A percentile compares a stretch with the other conserved stretches of the same genome.
These are phyloP conservation scores for Crenichthys baileyi DNA, from an alignment of 2,797 vertebrate genomes.

Conservation along the genomic window DNA sequence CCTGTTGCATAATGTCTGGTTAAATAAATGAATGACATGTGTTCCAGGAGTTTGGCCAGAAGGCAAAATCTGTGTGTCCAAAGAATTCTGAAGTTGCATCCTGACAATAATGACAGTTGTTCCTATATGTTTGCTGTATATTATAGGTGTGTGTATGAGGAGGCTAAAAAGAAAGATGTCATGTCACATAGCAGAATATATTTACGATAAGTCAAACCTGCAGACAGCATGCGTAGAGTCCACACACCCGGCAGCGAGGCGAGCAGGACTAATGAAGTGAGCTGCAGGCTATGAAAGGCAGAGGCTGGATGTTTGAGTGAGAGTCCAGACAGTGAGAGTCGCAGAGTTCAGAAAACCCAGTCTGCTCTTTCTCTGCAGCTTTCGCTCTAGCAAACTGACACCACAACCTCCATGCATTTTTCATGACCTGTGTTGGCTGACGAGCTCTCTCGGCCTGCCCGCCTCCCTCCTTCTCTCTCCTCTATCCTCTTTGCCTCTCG, in stretches of 20 bases:
- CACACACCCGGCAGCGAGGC: constrained; percentile 4
- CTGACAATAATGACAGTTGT: neutral
- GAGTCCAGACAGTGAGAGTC: constrained; percentile 55
- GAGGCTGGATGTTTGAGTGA: constrained; percentile 41
- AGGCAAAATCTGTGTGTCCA: neutral
- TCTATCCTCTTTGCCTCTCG: constrained; percentile 32
- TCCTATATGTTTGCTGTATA: neutral
- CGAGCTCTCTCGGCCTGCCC: constrained; percentile 47
- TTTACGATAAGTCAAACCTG: constrained; percentile 32
- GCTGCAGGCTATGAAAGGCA: constrained; percentile 48
- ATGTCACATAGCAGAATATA: constrained; percentile 10
- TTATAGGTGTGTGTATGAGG: neutral
- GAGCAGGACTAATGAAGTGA: constrained; percentile 60
- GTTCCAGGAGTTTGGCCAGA: neutral
- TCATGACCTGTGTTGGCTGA: constrained; percentile 71
- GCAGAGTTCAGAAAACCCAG: constrained; percentile 58
- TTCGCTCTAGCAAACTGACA: constrained; percentile 71
- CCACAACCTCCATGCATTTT: constrained; percentile 75
- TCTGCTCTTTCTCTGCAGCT: constrained; percentile 59
- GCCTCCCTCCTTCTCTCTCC: neutral
- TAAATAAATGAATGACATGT: neutral
- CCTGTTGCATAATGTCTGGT: neutral
- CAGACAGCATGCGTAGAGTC: constrained; percentile 26
- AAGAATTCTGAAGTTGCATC: neutral
- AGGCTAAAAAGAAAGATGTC: neutral